Evolutionary conservation across 2,797 vertebrate genomes (phyloP).

Genomic region (Malacoctenus gilli): DNA sequence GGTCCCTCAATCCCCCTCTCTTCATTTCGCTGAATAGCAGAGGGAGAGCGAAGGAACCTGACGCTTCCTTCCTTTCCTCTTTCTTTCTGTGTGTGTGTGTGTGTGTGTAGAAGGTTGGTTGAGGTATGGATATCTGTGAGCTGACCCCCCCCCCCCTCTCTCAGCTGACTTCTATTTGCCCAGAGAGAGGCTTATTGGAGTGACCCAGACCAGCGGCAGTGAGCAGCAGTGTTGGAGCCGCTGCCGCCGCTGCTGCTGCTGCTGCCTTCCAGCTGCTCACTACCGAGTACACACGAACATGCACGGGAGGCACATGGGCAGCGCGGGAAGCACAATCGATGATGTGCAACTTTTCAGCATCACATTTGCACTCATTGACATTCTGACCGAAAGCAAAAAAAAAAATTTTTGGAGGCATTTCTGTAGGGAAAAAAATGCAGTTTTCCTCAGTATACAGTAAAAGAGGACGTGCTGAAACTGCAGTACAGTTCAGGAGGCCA

Average conservation of each 20-base stretch:
- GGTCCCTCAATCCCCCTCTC: constrained; percentile 69
- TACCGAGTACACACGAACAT: constrained; percentile 20
- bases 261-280: too few relatives aligned
- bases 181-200: constrained; percentile 54
- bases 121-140: constrained; percentile 36
- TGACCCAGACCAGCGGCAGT: constrained; percentile 62
- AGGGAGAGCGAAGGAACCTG: constrained; percentile 55
- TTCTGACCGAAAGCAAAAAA: constrained; percentile 1
- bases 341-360: constrained; percentile 29
- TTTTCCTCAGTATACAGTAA: neutral
- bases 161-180: constrained; percentile 57
- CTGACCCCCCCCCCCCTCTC: constrained; percentile 49
- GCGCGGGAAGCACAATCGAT: constrained; percentile 34
- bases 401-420: neutral
- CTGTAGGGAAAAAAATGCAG: neutral
- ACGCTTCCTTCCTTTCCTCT: constrained; percentile 20
- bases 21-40: constrained; percentile 71
- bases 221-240: constrained; percentile 35
- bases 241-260: too few relatives aligned
- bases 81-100: constrained; percentile 2
- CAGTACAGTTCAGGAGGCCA: neutral
- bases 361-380: constrained; percentile 4
- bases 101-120: constrained; percentile 8
- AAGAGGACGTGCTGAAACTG: neutral
- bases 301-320: constrained; percentile 11